Conservation (phyloP, 2,113 vertebrate species). For the Caranx melampygus region DNA sequence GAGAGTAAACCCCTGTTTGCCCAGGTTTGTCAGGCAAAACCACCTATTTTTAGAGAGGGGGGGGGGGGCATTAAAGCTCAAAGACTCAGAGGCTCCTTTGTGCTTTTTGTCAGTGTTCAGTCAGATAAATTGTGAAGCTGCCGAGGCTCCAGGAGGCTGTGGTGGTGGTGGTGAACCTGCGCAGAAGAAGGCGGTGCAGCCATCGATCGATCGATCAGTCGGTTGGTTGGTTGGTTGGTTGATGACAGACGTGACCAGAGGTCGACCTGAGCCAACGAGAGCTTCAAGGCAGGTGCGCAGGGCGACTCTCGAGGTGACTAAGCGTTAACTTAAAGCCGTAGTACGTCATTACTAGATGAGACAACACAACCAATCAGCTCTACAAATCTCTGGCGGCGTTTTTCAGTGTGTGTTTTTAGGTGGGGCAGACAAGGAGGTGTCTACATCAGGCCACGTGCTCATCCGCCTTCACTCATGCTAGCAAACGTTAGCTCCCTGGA, state of each 20-base stretch:
- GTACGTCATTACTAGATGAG: no score
- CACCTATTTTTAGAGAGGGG: slow-evolving; percentile 52
- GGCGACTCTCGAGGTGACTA: no score
- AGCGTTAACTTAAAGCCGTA: no score
- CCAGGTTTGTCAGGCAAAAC: slow-evolving; percentile 13
- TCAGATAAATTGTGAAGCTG: slow-evolving; percentile 3
- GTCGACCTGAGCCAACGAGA: slow-evolving; percentile 48
- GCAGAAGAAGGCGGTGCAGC: slow-evolving; percentile 25
- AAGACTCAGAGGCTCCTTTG: slow-evolving; percentile 35
- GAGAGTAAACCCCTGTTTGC: slow-evolving; percentile 59
- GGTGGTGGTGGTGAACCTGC: background rate
- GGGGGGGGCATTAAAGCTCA: background rate
- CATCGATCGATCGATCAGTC: slow-evolving; percentile 1
- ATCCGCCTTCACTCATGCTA: no score
- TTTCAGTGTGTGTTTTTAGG: no score
- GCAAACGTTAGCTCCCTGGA: no score
- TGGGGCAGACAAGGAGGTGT: no score
- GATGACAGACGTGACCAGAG: slow-evolving; percentile 59
- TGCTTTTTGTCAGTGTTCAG: slow-evolving; percentile 9
- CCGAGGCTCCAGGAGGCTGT: background rate
- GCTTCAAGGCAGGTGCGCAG: background rate
- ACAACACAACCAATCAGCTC: no score
- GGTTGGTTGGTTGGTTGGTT: slow-evolving; percentile 13
- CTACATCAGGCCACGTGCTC: no score
- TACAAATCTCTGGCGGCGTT: no score